These are phyloP conservation scores for Passer domesticus DNA, from an alignment of 2,113 vertebrate genomes.

Conservation along the genomic window DNA sequence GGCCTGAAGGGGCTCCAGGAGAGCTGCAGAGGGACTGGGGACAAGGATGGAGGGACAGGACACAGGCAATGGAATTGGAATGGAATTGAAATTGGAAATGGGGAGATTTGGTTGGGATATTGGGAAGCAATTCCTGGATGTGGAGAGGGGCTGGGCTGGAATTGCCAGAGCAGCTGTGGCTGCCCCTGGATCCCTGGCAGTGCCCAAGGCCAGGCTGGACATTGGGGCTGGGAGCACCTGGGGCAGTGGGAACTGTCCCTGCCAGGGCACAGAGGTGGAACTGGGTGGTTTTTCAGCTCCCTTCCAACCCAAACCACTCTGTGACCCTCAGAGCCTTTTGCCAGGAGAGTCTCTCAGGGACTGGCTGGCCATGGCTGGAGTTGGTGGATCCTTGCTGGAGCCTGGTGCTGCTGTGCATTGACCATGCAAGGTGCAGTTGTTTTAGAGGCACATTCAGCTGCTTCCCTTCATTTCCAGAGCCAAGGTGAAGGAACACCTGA, in stretches of 20 bases:
- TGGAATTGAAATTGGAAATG: too few species aligned
- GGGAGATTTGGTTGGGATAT: too few species aligned
- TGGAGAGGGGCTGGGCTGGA: neutral
- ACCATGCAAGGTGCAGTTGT: neutral
- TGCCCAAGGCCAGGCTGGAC: neutral
- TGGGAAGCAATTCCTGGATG: too few species aligned
- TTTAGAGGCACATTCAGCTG: neutral
- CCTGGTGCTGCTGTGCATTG: neutral
- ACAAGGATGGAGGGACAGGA: neutral
- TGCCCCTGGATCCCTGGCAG: neutral
- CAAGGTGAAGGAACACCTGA: neutral
- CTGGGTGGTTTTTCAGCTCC: accelerated
- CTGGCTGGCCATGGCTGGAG: accelerated
- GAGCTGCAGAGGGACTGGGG: neutral
- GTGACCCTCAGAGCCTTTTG: neutral
- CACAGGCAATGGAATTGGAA: neutral
- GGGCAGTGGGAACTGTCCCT: neutral
- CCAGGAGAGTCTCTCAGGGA: neutral
- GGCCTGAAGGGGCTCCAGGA: neutral
- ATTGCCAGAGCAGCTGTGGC: neutral
- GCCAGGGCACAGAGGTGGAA: neutral
- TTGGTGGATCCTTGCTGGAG: neutral
- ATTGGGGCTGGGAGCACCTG: neutral
- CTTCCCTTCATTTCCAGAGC: neutral
- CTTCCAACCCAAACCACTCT: neutral